Evolutionary conservation across 2,888 invertebrate genomes (phyloP).

Genomic region (Tenthredo amoena): DNA sequence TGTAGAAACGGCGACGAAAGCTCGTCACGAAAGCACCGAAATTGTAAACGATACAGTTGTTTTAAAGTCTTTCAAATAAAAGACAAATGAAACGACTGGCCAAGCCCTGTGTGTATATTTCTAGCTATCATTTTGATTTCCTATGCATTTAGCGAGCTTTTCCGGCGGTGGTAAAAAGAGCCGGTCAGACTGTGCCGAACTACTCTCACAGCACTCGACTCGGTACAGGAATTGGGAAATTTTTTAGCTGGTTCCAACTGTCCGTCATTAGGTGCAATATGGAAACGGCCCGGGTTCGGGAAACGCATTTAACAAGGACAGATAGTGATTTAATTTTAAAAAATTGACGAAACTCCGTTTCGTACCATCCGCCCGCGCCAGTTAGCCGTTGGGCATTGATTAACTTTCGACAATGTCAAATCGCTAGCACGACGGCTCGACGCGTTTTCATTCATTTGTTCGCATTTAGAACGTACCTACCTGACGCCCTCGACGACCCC

Average conservation of each 20-base stretch:
- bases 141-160: conserved; percentile 67
- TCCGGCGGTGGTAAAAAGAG: conserved; percentile 62
- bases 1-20: background rate
- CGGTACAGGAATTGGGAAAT: conserved; percentile 34
- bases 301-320: conserved; percentile 78
- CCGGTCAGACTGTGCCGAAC: background rate
- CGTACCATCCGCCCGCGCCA: conserved; percentile 57
- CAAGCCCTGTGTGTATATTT: conserved; percentile 65
- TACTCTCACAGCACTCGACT: conserved; percentile 10
- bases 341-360: conserved; percentile 76
- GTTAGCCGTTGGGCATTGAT: conserved; percentile 73
- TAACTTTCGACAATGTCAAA: conserved; percentile 78
- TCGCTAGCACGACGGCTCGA: conserved; percentile 71
- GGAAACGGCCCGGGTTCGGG: conserved; percentile 58
- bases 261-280: conserved; percentile 77
- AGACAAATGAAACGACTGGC: conserved; percentile 23
- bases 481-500: background rate
- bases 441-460: conserved; percentile 75
- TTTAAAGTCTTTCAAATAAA: conserved; percentile 39
- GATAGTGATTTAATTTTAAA: conserved; percentile 78
- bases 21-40: conserved; percentile 5
- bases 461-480: conserved; percentile 64
- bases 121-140: conserved; percentile 74
- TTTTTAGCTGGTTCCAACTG: conserved; percentile 66
- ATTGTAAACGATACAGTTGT: conserved; percentile 33